Base-by-base conservation (phyloP, 2,113 vertebrate genomes). In the Holacanthus passer region DNA sequence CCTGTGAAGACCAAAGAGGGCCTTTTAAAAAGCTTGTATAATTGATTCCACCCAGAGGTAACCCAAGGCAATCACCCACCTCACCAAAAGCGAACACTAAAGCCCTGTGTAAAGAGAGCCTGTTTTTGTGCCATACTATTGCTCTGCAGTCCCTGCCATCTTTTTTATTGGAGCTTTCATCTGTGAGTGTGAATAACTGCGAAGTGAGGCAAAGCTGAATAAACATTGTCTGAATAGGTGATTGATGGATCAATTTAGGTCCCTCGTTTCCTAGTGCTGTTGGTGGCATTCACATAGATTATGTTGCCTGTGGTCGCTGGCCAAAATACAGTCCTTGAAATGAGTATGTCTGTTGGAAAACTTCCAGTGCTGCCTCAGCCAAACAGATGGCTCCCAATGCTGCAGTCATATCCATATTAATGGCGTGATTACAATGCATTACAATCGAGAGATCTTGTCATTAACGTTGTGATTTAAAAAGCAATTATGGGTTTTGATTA, bases 401-500 rank as follows among this genome's bases (percentile, higher is more conserved):
- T 91, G 89, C 70, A 89, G 84, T 89, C 88, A 86, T 88, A 90
- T 94, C 90, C 94, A 94, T 94, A 95, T 94, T 95, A 94, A 95
- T 95, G 89, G 85, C 88, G 43, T 92, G 91, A 94, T 95, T 93
- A 94, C 92, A 92, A 94, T 92, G 82, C 93, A 91, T 89, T 91
- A 90, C 91, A 92, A 93, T 93, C 60, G 16, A 91, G 92, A 92
- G 90, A 93, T 94, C 90, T 93, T 90, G 89, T 95, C 93, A 92
- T 95, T 94, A 94, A 92, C 87, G 79, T 85, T 88, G 93, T 91
- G 91, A 95, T 94, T 94, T 94, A 92, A 95, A 93, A 95, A 94
- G 92, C 94, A 93, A 95, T 95, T 94, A 94, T 92, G 88, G 88
- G 70, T 90, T 93, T 92, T 94, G 90, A 94, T 94, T 93, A 93